Evolutionary conservation across 2,797 vertebrate genomes (phyloP), one percentile per base, ranked within the genome.

Genomic region (Clarias platycephalus): DNA sequence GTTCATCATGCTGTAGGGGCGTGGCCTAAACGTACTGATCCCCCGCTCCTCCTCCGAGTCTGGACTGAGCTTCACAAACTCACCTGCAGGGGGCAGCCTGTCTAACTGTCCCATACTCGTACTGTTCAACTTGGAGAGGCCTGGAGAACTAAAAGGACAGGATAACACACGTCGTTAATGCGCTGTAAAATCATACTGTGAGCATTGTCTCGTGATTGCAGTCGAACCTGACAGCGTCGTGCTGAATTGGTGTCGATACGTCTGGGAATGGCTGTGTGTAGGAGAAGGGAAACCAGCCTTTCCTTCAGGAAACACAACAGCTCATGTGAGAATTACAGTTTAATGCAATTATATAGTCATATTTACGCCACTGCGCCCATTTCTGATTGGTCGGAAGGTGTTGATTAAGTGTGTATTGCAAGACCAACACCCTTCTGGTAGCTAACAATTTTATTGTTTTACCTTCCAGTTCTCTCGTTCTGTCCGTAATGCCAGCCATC

Each of bases 231-330:
- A 86, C 82, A 74, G 37, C 4, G 34, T 93, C 92, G 0, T 92
- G 87, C 55, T 92, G 93, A 83, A 95, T 95, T 2, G 87, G 76
- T 83, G 95, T 95, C 5, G 86, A 77, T 82, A 88, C 90, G 84
- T 90, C 91, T 37, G 92, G 91, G 40, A 93, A 91, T 0, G 94
- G 92, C 76, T 96, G 95, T 64, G 96, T 97, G 92, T 96, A 96
- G 86, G 96, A 95, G 92, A 96, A 95, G 86, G 96, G 96, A 91
- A 97, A 97, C 96, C 96, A 97, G 91, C 96, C 96, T 96, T 97
- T 97, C 92, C 96, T 97, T 89, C 71, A 80, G 60, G 81, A 86
- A 81, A 88, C 44, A 85, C 9, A 37, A 26, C 58, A 13, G 12
- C 18, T 77, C 4, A 6, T 26, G 40, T 71, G 40, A 74, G 57